Conservation (phyloP, 2,888 invertebrate genomes). For the Aphidoletes aphidimyza region DNA sequence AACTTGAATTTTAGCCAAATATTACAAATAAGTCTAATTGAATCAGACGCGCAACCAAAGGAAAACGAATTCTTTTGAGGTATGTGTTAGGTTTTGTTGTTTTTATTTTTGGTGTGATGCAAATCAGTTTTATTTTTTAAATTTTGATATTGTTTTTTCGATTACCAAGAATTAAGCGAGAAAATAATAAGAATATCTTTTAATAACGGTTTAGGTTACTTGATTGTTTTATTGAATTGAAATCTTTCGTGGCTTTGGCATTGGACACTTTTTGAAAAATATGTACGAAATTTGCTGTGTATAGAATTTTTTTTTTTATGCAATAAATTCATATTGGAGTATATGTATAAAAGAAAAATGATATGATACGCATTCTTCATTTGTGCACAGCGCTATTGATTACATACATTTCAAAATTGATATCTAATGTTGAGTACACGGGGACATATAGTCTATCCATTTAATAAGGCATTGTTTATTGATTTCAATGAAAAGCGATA, state of each 20-base stretch:
- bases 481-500: neutral
- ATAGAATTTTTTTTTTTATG: constrained; percentile 12
- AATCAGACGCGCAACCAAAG: no score
- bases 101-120: no score
- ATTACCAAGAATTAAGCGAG: no score
- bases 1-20: neutral
- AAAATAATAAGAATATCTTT: no score
- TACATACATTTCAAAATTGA: constrained; percentile 16
- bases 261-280: neutral
- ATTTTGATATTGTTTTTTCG: no score
- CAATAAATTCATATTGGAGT: constrained; percentile 37
- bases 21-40: neutral
- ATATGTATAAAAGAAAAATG: neutral
- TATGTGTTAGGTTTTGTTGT: no score
- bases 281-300: constrained; percentile 32
- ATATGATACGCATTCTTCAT: neutral
- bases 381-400: constrained; percentile 27
- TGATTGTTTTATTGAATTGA: neutral
- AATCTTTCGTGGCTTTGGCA: neutral
- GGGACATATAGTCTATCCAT: neutral
- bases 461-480: neutral
- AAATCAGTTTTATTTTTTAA: neutral
- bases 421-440: constrained; percentile 12
- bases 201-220: no score
- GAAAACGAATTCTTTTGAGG: no score